Evolutionary conservation across 2,888 invertebrate genomes (phyloP).

Genomic region (Cinara cedri): DNA sequence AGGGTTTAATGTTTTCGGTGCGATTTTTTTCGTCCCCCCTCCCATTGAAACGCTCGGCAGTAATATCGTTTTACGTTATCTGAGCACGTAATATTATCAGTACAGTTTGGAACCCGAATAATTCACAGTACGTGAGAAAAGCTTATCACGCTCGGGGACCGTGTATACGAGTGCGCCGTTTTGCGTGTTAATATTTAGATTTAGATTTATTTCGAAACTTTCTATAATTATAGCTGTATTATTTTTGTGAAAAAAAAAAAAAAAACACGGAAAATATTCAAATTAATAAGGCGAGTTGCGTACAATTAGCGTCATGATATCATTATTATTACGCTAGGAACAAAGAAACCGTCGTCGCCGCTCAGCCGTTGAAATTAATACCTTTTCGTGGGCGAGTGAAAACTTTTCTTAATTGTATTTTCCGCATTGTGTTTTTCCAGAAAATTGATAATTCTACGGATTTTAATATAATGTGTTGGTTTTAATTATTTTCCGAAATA

Average conservation of each 20-base stretch:
- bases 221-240: not conserved
- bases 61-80: conserved; percentile 25
- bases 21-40: not conserved
- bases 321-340: too few species aligned
- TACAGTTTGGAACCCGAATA: conserved; percentile 12
- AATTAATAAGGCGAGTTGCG: not conserved
- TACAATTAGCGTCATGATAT: too few species aligned
- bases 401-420: too few species aligned
- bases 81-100: conserved; percentile 42
- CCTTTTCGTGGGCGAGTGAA: too few species aligned
- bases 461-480: too few species aligned
- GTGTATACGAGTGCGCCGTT: not conserved
- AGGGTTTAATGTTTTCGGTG: not conserved
- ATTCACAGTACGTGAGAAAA: not conserved
- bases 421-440: too few species aligned
- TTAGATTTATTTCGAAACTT: too few species aligned
- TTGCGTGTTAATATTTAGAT: not conserved
- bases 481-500: too few species aligned
- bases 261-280: not conserved
- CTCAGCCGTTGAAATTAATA: too few species aligned
- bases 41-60: not conserved
- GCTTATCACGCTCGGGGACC: not conserved
- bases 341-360: too few species aligned
- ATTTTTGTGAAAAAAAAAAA: not conserved
- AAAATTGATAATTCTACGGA: too few species aligned